Conservation (phyloP, 1,140 invertebrate genomes). For the Leptinotarsa undecemlineata region DNA sequence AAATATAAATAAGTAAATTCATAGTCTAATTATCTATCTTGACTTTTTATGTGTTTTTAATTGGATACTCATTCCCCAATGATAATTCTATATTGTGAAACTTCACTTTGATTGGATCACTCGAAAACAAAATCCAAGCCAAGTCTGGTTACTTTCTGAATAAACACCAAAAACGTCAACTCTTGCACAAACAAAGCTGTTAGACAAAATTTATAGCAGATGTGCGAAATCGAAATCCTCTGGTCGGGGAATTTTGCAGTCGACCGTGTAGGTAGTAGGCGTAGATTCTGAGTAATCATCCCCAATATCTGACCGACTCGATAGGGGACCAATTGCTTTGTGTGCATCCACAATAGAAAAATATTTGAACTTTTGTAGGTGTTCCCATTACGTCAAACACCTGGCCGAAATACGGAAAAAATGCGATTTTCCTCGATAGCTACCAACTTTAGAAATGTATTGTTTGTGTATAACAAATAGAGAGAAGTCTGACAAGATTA, state of each 20-base stretch:
- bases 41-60: no score
- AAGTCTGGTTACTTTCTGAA: neutral
- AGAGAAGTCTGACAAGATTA: neutral
- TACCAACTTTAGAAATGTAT: neutral
- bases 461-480: neutral
- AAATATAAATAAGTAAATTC: no score
- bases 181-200: slow-evolving; percentile 23
- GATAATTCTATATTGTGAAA: no score
- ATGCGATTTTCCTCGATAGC: neutral
- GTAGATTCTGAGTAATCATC: neutral
- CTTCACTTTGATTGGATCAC: no score
- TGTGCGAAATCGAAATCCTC: slow-evolving; percentile 30
- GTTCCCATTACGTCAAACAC: slow-evolving; percentile 23
- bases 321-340: slow-evolving; percentile 8
- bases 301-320: neutral
- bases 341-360: slow-evolving; percentile 13
- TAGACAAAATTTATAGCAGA: slow-evolving; percentile 23
- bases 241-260: slow-evolving; percentile 18
- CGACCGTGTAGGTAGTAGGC: slow-evolving; percentile 20
- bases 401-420: slow-evolving; percentile 19
- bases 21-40: no score
- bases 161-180: slow-evolving; percentile 19
- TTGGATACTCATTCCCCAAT: no score
- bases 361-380: slow-evolving; percentile 37
- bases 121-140: neutral